Evolutionary conservation across 2,888 invertebrate species (phyloP), one percentile per base, ranked within the genome.

Genomic region (Phasia obesa): DNA sequence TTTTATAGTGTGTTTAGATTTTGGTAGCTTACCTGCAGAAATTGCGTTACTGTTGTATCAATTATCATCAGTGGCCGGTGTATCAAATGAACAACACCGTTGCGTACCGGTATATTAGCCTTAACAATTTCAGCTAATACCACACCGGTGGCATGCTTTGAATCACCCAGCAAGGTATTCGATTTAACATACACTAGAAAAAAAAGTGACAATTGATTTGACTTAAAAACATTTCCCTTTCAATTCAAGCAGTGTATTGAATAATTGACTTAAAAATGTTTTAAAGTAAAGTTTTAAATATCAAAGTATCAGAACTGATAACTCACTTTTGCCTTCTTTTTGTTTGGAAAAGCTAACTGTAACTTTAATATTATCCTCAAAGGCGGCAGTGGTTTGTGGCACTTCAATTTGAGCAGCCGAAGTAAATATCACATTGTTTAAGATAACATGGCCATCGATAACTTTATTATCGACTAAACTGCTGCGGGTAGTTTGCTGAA

Each of bases 21-120:
- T 85, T 85, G 83, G 51, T 71, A 81, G 87, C 93, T 93, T 93
- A 97, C 97, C 96, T 96, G 94, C 78, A 97, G 92, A 88, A 97
- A 96, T 90, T 97, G 95, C 85, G 94, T 94, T 84, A 97, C 95
- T 4, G 95, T 95, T n/a, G 95, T 96, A 88, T 97, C 97, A 67
- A 97, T 96, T 78, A 98, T 95, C 96, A 98, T 97, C 17, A 98
- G 93, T 0, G 98, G 98, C 85, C 96, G 94, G 87, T 97, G 96
- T 86, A 98, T 98, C 84, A 98, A 94, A 92, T 98, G 98, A 4
- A 98, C 95, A 0, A 98, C 97, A 38, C 98, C 98, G 88, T 98
- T 98, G 88, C 94, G 95, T 31, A 98, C 97, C 0, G 98, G 97
- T 85, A 98, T 97, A 91, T 98, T 98, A 38, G 96, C 96, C 89